Conservation (phyloP, 35 echinoderm and acorn worm genomes). For the Anneissia japonica region DNA sequence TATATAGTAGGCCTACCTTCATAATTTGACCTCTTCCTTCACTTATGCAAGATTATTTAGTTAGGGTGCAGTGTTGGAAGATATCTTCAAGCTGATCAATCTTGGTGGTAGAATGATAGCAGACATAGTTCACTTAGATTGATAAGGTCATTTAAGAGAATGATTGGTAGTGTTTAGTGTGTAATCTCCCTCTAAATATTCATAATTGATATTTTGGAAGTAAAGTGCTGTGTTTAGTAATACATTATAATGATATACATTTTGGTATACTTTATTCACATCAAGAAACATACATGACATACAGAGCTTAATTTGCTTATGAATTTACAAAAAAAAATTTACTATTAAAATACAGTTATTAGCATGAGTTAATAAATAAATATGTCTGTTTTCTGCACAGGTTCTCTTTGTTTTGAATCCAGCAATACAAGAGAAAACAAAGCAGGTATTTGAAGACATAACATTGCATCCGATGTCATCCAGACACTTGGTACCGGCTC, state of each 20-base stretch:
- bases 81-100: no score
- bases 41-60: no score
- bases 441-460: constrained; percentile 72
- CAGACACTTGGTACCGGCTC: constrained; percentile 71
- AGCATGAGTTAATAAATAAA: no score
- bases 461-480: constrained; percentile 66
- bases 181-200: neutral
- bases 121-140: no score
- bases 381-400: constrained; percentile 30
- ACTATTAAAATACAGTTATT: neutral
- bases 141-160: no score
- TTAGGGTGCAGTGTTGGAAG: no score
- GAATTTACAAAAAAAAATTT: no score
- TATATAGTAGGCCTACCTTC: no score
- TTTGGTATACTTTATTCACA: neutral
- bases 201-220: neutral
- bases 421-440: constrained; percentile 80
- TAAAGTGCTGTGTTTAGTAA: neutral
- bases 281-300: neutral
- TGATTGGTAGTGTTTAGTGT: no score
- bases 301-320: neutral
- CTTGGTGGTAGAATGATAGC: no score
- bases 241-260: neutral
- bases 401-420: constrained; percentile 96
- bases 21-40: no score